Base-by-base conservation (phyloP, 2,797 vertebrate species). In the Xenops minutus region DNA sequence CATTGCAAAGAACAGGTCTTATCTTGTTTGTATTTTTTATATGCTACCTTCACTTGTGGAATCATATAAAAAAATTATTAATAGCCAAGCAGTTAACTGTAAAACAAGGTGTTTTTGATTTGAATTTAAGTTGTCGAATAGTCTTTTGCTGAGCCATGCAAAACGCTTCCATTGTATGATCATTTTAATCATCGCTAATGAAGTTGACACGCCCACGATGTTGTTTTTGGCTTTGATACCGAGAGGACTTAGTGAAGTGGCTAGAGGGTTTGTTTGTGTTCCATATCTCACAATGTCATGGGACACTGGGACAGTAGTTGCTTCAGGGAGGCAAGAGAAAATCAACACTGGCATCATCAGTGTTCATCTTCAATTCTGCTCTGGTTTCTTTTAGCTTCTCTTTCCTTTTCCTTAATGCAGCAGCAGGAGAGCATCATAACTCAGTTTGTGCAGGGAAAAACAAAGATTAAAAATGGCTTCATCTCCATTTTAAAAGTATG, bases 211-310 rank as follows among this genome's bases (percentile, higher is more conserved):
- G 61, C 88, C 94, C 83, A 66, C 76, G 49, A 58, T 90, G 76
- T 66, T 89, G 79, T 30, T 96, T 92, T 96, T 95, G 89, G 90
- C 87, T 81, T 92, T 82, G 91, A 74, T 83, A 96, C 89, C 87
- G 96, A 85, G 68, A 89, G 56, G 79, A 92, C 58, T 85, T 87
- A 68, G 41, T 84, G 85, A 86, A 85, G 78, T 1, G 7, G 46
- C 91, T 88, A 75, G 51, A 94, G 74, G 59, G 62, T 85, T 97
- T 96, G 94, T 71, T 91, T 71, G 56, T 67, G 77, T 90, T 92
- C 71, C 74, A 79, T 63, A 56, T 94, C 44, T 95, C 74, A 46
- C 32, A 74, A 44, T 4, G 19, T 84, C 12, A 3, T 49, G 56
- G 77, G 85, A 90, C 83, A 41, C 41, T 61, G 41, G 77, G 81